phyloP scores from a whole-genome alignment of 2,888 invertebrate species.

The Tenthredo notha region DNA sequence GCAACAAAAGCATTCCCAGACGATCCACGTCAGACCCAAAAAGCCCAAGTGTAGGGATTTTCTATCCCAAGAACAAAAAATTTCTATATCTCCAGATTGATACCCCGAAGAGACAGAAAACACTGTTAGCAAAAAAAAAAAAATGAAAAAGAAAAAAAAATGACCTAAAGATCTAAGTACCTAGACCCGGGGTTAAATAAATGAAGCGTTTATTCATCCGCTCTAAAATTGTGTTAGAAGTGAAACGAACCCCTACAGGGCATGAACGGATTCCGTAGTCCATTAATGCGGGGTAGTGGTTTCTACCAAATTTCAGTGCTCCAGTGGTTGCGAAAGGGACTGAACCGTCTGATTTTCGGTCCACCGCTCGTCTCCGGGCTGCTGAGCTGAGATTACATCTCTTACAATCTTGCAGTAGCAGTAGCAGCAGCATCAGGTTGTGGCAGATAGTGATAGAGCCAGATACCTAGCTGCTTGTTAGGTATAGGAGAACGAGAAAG shows the following conservation, averaged over 20 bases:
- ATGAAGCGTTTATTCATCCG: background rate
- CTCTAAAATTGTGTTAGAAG: background rate
- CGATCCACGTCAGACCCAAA: background rate
- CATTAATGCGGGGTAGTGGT: slow-evolving; percentile 28
- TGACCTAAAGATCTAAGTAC: no score
- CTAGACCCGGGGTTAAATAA: background rate
- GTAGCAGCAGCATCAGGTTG: slow-evolving; percentile 10
- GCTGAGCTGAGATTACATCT: slow-evolving; percentile 39
- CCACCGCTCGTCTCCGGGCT: slow-evolving; percentile 41
- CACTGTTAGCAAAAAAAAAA: background rate
- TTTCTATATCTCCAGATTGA: no score
- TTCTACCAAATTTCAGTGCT: slow-evolving; percentile 18
- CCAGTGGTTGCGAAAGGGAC: slow-evolving; percentile 23
- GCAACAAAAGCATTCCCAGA: background rate
- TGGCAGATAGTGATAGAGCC: background rate
- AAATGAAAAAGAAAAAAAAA: no score
- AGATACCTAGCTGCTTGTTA: background rate
- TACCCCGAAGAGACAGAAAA: background rate
- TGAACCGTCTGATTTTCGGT: slow-evolving; percentile 38
- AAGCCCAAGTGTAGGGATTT: background rate
- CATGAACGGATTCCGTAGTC: slow-evolving; percentile 15
- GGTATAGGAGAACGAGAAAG: background rate
- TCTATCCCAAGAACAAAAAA: background rate
- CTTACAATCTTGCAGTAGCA: background rate
- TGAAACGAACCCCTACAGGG: slow-evolving; percentile 13